Conservation (phyloP, 1,140 invertebrate genomes). For the Cyclina sinensis region DNA sequence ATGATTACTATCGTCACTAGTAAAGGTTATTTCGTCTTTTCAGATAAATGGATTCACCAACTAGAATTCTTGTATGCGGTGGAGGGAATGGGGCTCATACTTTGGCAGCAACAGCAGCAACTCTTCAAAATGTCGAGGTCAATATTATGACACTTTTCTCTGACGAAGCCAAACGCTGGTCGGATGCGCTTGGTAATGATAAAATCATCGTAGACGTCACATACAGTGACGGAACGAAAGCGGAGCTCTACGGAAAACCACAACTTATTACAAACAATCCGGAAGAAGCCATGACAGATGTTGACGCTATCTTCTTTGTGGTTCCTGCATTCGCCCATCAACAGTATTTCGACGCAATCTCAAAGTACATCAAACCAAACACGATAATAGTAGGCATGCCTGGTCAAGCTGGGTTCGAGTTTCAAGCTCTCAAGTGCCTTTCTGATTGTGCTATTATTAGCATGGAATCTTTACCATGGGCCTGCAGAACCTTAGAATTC, state of each 20-base stretch:
- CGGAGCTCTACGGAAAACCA: conserved; percentile 69
- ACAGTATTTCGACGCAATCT: conserved; percentile 78
- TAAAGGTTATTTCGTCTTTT: conserved; percentile 6
- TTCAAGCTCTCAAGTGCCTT: conserved; percentile 73
- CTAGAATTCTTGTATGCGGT: conserved; percentile 74
- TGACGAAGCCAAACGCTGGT: conserved; percentile 81
- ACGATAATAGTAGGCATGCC: conserved; percentile 78
- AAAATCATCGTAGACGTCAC: conserved; percentile 71
- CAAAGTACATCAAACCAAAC: conserved; percentile 72
- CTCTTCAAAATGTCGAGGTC: conserved; percentile 73
- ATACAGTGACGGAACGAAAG: conserved; percentile 69
- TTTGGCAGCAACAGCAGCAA: conserved; percentile 77
- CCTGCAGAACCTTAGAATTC: conserved; percentile 74
- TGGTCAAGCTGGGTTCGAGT: conserved; percentile 80
- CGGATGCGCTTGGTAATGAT: conserved; percentile 67
- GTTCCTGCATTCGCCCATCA: conserved; percentile 78
- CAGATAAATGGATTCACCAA: conserved; percentile 39
- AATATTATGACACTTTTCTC: conserved; percentile 78
- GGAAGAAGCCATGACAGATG: conserved; percentile 67
- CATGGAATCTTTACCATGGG: conserved; percentile 78
- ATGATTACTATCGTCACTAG: too few species aligned
- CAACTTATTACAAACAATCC: conserved; percentile 75
- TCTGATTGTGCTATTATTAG: conserved; percentile 69
- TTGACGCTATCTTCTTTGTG: conserved; percentile 75
- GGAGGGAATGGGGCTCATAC: conserved; percentile 80